These are phyloP conservation scores for Thymelicus acteon DNA, from an alignment of 2,888 invertebrate genomes.

Conservation along the genomic window DNA sequence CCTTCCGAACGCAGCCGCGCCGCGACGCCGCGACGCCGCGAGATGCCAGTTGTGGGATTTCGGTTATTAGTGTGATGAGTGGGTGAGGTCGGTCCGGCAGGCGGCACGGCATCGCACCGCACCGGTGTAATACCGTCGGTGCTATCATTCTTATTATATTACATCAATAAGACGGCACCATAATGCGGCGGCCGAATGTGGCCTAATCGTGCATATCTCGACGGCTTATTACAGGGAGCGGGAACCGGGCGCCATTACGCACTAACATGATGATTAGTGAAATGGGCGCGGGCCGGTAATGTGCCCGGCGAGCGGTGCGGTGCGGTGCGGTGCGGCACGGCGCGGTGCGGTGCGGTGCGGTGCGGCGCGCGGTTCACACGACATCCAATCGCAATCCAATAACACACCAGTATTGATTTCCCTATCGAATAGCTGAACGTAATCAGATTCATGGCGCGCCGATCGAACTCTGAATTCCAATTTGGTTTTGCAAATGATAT, in stretches of 20 bases:
- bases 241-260: constrained; percentile 40
- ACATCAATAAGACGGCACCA: constrained; percentile 38
- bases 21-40: background rate
- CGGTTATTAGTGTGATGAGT: constrained; percentile 31
- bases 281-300: constrained; percentile 43
- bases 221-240: constrained; percentile 45
- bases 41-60: background rate
- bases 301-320: background rate
- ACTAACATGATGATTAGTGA: constrained; percentile 46
- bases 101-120: background rate
- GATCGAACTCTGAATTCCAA: constrained; percentile 11
- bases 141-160: constrained; percentile 34
- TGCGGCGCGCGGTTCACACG: constrained; percentile 3
- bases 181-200: constrained; percentile 38
- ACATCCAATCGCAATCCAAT: constrained; percentile 12
- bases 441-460: constrained; percentile 15
- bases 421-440: constrained; percentile 26
- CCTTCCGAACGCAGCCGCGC: background rate
- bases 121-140: constrained; percentile 10
- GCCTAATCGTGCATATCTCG: constrained; percentile 44
- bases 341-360: constrained; percentile 23
- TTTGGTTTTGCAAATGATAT: constrained; percentile 6
- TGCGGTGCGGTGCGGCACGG: constrained; percentile 37
- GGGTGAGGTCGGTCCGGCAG: too few species aligned
- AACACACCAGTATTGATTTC: constrained; percentile 20